Percentiles rank a stretch among this genome's conserved stretches.
Conservation (phyloP, 2,888 invertebrate genomes). For the Plagodis dolabraria region DNA sequence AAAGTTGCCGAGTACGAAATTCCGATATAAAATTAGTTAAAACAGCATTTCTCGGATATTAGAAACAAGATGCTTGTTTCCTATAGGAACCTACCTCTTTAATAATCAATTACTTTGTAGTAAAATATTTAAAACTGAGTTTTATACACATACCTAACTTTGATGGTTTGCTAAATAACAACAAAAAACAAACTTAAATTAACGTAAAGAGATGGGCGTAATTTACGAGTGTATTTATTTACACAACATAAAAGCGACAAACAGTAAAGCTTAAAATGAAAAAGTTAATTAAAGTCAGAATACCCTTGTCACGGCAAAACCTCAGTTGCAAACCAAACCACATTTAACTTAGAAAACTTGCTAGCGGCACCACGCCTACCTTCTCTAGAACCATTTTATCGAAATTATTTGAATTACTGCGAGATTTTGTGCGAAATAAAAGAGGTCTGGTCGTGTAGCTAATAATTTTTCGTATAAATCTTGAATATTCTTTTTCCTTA, state of each 20-base stretch:
- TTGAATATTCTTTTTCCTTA: constrained; percentile 59
- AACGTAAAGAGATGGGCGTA: constrained; percentile 26
- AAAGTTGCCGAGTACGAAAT: constrained; percentile 19
- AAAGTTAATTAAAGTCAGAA: constrained; percentile 59
- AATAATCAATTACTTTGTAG: too few species aligned
- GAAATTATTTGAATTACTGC: constrained; percentile 35
- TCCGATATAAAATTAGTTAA: not conserved
- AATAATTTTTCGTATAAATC: constrained; percentile 60
- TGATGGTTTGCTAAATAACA: too few species aligned
- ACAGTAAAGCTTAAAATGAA: constrained; percentile 54
- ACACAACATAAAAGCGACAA: constrained; percentile 43
- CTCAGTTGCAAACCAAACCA: constrained; percentile 49
- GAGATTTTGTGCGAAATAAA: constrained; percentile 41
- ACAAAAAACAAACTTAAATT: not conserved
- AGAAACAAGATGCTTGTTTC: too few species aligned
- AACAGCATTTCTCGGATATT: too few species aligned
- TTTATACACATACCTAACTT: not conserved
- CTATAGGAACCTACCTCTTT: too few species aligned
- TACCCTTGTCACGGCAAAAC: constrained; percentile 50
- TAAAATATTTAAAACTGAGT: too few species aligned
- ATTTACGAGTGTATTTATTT: constrained; percentile 15
- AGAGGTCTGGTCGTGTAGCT: constrained; percentile 37
- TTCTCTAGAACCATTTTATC: constrained; percentile 29
- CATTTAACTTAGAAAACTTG: constrained; percentile 44
- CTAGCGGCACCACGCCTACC: constrained; percentile 28